These are phyloP conservation scores for Calyptommatus sinebrachiatus DNA, from an alignment of 2,113 vertebrate species.

Conservation along the genomic window DNA sequence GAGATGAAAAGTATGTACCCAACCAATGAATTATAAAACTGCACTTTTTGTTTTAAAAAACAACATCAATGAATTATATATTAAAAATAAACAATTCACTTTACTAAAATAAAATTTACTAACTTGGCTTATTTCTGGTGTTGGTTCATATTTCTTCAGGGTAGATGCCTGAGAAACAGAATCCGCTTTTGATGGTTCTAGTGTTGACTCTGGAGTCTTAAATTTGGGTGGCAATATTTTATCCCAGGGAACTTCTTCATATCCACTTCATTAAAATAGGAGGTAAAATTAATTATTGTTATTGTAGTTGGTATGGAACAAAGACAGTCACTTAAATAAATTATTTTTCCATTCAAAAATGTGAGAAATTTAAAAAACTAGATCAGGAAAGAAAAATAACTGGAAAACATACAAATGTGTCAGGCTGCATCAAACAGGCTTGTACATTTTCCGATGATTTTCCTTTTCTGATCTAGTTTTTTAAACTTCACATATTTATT, in stretches of 20 bases:
- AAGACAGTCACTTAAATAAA: neutral
- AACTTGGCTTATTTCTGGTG: constrained; percentile 72
- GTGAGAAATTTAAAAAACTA: neutral
- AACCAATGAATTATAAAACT: neutral
- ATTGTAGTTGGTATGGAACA: neutral
- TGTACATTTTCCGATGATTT: no score
- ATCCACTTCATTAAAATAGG: constrained; percentile 57
- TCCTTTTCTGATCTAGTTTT: no score
- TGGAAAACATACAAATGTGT: no score
- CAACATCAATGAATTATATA: neutral
- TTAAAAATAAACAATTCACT: neutral
- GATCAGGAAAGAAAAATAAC: neutral
- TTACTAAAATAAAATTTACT: constrained; percentile 29
- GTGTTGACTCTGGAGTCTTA: constrained; percentile 55
- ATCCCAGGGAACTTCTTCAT: constrained; percentile 71
- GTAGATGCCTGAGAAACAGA: constrained; percentile 60
- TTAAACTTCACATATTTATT: no score
- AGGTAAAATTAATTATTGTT: neutral
- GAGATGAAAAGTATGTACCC: neutral
- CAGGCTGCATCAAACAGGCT: no score
- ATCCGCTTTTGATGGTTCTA: constrained; percentile 61
- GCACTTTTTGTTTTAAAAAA: neutral
- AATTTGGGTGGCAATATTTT: constrained; percentile 62
- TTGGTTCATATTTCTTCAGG: constrained; percentile 57
- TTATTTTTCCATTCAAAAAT: neutral